Evolutionary conservation across 2,113 vertebrate genomes (phyloP).

Genomic region (Pogona vitticeps): DNA sequence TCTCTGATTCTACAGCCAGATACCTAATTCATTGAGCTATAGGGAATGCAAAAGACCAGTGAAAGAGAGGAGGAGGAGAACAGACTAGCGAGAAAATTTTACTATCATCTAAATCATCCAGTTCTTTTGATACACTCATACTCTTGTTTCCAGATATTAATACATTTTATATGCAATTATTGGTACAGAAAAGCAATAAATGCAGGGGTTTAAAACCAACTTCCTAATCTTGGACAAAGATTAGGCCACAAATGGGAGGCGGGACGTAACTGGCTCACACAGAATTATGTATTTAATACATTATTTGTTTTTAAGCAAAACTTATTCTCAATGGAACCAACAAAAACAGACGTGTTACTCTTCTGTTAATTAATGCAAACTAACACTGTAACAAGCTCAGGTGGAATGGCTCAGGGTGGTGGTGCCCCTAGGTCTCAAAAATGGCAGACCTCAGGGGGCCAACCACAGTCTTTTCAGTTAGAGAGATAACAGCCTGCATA

Average conservation of each 20-base stretch:
- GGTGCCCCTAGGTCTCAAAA: not conserved
- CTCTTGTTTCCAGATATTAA: too few species aligned
- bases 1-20: too few species aligned
- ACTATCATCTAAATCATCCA: too few species aligned
- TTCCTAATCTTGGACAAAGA: not conserved
- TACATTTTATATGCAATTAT: too few species aligned
- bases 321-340: not conserved
- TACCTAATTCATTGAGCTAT: too few species aligned
- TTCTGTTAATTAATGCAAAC: not conserved
- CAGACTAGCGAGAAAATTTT: too few species aligned
- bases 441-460: not conserved
- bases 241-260: not conserved
- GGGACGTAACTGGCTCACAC: not conserved
- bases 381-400: not conserved
- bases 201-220: not conserved
- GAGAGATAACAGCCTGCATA: not conserved
- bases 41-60: too few species aligned
- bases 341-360: not conserved
- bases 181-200: not conserved
- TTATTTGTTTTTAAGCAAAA: not conserved
- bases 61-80: too few species aligned
- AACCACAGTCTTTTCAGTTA: not conserved
- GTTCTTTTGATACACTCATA: too few species aligned
- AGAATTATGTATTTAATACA: not conserved
- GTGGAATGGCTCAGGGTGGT: not conserved